Base-by-base conservation (phyloP, 2,888 invertebrate species). In the Uropetala carovei region DNA sequence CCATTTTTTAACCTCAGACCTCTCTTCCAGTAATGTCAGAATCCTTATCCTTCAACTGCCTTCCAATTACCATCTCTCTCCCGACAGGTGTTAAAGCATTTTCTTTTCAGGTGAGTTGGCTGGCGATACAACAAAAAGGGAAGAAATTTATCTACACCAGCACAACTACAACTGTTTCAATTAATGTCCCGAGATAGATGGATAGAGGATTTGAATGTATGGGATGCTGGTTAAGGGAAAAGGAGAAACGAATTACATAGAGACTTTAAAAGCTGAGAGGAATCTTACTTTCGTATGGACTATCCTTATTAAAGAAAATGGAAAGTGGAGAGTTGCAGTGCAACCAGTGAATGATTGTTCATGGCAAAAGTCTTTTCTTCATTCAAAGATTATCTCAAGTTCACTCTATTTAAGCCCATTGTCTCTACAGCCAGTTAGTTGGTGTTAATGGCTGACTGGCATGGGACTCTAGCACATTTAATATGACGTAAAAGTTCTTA, bases 41-140 rank as follows among this genome's bases (percentile, higher is more conserved):
- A 89, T 89, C 64, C 89, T 89, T 89, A 64, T 89, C 89, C 89
- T 89, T 64, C 89, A 89, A 59, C 89, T 89, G 89, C 89, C 89
- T 64, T 89, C 89, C 89, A 86, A 89, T 64, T 64, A 43, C 58
- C 85, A 14, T 59, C 60, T 89, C 30, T 89, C 43, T 89, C 89
- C 89, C 43, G 64, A 64, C 89, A 89, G 89, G 89, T 89, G 89
- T 89, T 89, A 89, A 89, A 89, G 89, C 89, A 89, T 89, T 89
- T 89, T 89, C 89, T 89, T 89, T 89, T 64, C 89, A 89, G 89
- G 89, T 89, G 89, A 89, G 89, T 89, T 89, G 89, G 89, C 89
- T 89, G 89, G 89, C n/a, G 89, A 64, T 89, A 89, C 89, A 89
- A 89, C 89, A 89, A 89, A 89, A 75, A 89, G 43, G 18, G 89